Evolutionary conservation across 2,888 invertebrate species (phyloP), one percentile per base, ranked within the genome.

Genomic region (Tipula unca): DNA sequence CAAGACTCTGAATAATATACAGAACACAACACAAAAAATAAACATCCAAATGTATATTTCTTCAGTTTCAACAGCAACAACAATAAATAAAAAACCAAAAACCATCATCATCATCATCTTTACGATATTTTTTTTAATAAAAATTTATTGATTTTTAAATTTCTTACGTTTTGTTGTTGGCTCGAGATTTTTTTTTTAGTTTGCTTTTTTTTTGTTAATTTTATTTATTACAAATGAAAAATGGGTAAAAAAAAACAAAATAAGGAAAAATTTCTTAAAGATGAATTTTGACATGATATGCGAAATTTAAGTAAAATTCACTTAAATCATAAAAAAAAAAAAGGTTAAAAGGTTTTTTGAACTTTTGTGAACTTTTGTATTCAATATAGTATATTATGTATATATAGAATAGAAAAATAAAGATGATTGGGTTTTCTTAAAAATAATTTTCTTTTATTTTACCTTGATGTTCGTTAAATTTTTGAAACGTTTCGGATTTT

Each of bases 301-400:
- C 69, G 69, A 69, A 69, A 69, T 69, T 69, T 69, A 69, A 69
- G 69, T 69, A 69, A 69, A 69, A 69, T 69, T 69, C 69, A 69
- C 69, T 69, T 69, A 25, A 69, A 69, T 69, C 69, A 69, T 83
- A 83, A 32, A 35, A 83, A 83, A 83, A 32, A 35, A 83, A 83
- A 35, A 83, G 83, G 83, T 83, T 83, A 83, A 83, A 83, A 83
- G 83, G 83, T 83, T 83, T 83, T 83, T 83, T 83, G 83, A 83
- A 83, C 83, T 83, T 83, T 69, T 10, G 20, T 69, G 69, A 69
- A 69, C 69, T 69, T 25, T 20, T 48, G 48, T 17, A 39, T 13
- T 6, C n/a, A n/a, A 39, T 35, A 6, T 35, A 35, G 13, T 39
- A 39, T 10, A 69, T 25, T 69, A 69, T 69, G 25, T 69, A 10